Percentiles rank a stretch among this genome's conserved stretches.
phyloP scores from a whole-genome alignment of 2,797 vertebrate species.

The Alectoris magna region DNA sequence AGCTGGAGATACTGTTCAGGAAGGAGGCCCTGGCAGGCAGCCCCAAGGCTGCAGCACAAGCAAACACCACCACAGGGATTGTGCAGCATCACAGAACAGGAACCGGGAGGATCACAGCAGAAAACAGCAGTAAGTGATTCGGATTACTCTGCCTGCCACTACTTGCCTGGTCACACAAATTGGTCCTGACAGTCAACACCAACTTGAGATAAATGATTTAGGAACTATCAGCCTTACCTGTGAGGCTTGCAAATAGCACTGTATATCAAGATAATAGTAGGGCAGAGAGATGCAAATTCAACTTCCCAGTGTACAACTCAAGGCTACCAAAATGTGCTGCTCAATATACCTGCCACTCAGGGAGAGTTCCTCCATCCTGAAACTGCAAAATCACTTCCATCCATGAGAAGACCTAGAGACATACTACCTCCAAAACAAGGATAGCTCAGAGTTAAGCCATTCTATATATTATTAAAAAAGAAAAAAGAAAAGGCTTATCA shows the following conservation, averaged over 20 bases:
- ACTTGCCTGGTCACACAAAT: neutral
- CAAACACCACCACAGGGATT: accelerated
- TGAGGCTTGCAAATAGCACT: neutral
- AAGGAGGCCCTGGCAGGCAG: neutral
- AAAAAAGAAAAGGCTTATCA: neutral
- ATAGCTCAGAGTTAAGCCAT: neutral
- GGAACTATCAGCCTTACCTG: neutral
- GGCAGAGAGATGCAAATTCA: neutral
- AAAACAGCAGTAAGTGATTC: neutral
- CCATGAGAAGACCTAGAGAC: accelerated
- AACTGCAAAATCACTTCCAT: neutral
- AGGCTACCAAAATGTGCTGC: neutral
- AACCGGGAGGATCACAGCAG: neutral
- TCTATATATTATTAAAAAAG: too few species aligned
- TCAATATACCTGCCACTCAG: accelerated
- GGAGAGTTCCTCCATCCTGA: neutral
- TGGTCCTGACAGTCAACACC: neutral
- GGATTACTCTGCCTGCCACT: neutral
- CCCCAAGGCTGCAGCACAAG: neutral
- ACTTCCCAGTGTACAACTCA: neutral
- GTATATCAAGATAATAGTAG: neutral
- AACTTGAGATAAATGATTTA: neutral
- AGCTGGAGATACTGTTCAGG: neutral
- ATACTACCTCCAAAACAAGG: neutral
- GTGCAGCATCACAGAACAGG: neutral